A percentile compares a stretch with the other conserved stretches of the same genome.
phyloP scores from a whole-genome alignment of 2,888 invertebrate species.

The Scelioninae gen. 2 region DNA sequence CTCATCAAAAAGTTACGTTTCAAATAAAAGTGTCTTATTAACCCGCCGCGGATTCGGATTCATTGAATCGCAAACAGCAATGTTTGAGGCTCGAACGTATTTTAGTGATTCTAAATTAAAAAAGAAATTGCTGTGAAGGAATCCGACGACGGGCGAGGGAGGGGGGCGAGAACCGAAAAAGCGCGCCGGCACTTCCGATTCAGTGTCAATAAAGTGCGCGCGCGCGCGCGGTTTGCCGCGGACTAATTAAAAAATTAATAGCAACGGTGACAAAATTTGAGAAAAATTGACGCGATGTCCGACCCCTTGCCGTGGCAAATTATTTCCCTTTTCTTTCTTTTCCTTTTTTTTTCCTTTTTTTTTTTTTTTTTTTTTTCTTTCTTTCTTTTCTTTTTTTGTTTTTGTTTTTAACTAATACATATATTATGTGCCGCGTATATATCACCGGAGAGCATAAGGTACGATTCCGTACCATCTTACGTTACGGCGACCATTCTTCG shows the following conservation, averaged over 20 bases:
- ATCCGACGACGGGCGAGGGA: background rate
- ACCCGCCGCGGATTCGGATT: constrained; percentile 34
- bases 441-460: constrained; percentile 33
- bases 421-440: constrained; percentile 49
- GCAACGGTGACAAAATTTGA: constrained; percentile 14
- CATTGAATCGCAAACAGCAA: constrained; percentile 29
- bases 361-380: constrained; percentile 5
- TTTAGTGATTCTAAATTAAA: constrained; percentile 22
- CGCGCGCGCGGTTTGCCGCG: background rate
- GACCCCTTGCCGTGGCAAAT: constrained; percentile 9
- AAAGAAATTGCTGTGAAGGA: constrained; percentile 9
- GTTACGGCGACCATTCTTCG: constrained; percentile 27
- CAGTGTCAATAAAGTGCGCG: background rate
- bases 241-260: constrained; percentile 21
- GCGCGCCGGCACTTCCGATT: background rate
- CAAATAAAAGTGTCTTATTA: constrained; percentile 49
- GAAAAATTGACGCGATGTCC: constrained; percentile 28
- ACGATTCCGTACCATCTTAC: constrained; percentile 25
- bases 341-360: constrained; percentile 30
- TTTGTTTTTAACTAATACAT: constrained; percentile 51
- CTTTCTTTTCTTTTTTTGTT: background rate
- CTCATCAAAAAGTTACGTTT: constrained; percentile 44
- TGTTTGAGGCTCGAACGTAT: constrained; percentile 27
- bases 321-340: constrained; percentile 3
- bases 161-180: no score